A percentile compares a stretch with the other conserved stretches of the same genome.
phyloP scores from a whole-genome alignment of 2,797 vertebrate genomes.

The Anisognathus igniventris region DNA sequence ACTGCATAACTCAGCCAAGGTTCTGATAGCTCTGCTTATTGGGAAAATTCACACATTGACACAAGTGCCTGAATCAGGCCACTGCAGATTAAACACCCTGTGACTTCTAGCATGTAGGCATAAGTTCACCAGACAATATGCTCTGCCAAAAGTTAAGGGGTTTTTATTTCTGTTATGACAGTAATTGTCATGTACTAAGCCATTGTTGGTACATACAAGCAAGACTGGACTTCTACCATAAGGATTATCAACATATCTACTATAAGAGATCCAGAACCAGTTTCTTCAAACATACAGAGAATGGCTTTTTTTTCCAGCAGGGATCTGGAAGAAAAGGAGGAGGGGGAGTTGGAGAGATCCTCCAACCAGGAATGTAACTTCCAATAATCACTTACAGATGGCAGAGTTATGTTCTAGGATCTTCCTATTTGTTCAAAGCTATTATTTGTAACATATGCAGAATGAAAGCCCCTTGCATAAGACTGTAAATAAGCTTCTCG shows the following conservation, averaged over 20 bases:
- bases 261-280: neutral
- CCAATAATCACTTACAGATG: slow-evolving; percentile 45
- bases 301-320: neutral
- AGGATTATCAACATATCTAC: neutral
- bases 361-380: slow-evolving; percentile 8
- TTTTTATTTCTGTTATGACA: neutral
- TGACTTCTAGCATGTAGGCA: neutral
- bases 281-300: neutral
- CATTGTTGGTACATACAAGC: neutral
- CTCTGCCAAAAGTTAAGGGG: neutral
- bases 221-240: neutral
- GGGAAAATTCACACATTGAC: neutral
- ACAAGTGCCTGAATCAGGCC: neutral
- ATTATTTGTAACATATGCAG: slow-evolving; percentile 29
- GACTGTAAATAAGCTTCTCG: neutral
- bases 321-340: neutral
- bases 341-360: neutral
- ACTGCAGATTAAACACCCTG: neutral
- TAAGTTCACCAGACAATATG: neutral
- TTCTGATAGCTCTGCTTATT: neutral
- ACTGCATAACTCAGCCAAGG: neutral
- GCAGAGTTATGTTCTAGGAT: neutral
- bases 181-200: neutral
- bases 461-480: neutral
- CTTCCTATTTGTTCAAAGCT: slow-evolving; percentile 14